These are phyloP conservation scores for Pterocles orientalis DNA, from an alignment of 2,113 vertebrate species.

Conservation along the genomic window DNA sequence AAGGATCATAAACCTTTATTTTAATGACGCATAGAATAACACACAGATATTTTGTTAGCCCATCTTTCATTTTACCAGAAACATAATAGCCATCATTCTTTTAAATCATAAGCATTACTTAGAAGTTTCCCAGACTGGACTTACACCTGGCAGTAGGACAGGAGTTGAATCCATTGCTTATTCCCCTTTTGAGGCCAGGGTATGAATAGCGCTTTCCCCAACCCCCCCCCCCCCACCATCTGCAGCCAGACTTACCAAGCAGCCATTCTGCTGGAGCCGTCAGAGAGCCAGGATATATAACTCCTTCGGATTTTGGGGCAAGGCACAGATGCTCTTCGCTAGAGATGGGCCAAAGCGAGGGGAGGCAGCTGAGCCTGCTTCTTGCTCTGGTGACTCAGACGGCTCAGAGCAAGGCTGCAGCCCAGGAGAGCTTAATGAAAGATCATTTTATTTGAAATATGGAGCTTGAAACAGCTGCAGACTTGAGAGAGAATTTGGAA, in stretches of 20 bases:
- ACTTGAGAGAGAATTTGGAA: background rate
- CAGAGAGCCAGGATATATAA: fast-evolving
- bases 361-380: fast-evolving
- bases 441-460: background rate
- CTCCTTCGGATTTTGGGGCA: background rate
- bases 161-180: background rate
- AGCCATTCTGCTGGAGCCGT: fast-evolving
- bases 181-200: background rate
- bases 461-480: background rate
- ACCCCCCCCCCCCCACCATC: background rate
- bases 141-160: background rate
- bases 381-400: fast-evolving
- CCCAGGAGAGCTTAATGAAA: background rate
- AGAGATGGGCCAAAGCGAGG: background rate
- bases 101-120: background rate
- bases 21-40: background rate
- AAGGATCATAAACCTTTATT: background rate
- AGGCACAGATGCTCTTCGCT: background rate
- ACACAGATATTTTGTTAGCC: background rate
- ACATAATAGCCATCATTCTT: background rate
- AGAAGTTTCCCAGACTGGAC: background rate
- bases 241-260: background rate
- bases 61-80: background rate
- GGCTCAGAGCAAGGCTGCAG: background rate
- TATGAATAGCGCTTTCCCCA: background rate